Percentiles rank a stretch among this genome's conserved stretches.
Evolutionary conservation across 2,113 vertebrate species (phyloP).

Genomic region (Charina bottae): DNA sequence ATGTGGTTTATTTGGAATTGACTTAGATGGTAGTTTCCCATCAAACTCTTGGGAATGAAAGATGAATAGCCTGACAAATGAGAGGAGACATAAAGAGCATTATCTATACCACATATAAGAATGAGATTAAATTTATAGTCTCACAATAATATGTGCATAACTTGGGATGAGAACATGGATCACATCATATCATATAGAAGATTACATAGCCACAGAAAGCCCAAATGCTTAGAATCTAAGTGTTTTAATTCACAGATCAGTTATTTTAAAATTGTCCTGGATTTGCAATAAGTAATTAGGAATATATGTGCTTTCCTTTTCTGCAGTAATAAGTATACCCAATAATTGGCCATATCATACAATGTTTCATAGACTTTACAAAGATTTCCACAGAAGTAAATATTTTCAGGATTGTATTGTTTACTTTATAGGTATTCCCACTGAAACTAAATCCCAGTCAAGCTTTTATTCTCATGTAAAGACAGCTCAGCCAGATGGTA

Average conservation of each 20-base stretch:
- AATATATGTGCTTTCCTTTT: not conserved
- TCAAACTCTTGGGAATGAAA: not conserved
- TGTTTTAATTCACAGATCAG: not conserved
- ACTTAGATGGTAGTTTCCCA: not conserved
- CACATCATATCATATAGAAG: not conserved
- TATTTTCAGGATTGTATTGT: not conserved
- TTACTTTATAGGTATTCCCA: not conserved
- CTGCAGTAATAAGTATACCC: not conserved
- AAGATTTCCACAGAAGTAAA: not conserved
- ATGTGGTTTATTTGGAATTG: not conserved
- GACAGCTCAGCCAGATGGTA: not conserved
- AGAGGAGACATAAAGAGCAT: not conserved
- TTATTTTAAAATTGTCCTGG: not conserved
- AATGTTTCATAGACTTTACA: not conserved
- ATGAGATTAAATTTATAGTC: not conserved
- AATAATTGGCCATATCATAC: not conserved
- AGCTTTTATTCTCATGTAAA: not conserved
- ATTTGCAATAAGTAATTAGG: not conserved
- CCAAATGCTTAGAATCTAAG: not conserved
- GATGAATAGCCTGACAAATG: not conserved
- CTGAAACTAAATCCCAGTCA: not conserved
- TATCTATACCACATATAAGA: not conserved
- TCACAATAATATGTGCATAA: not conserved
- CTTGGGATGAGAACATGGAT: not conserved
- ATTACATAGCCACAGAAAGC: not conserved